Percentiles rank a stretch among this genome's conserved stretches.
phyloP scores from a whole-genome alignment of 2,888 invertebrate genomes.

The Cordilura impudica region DNA sequence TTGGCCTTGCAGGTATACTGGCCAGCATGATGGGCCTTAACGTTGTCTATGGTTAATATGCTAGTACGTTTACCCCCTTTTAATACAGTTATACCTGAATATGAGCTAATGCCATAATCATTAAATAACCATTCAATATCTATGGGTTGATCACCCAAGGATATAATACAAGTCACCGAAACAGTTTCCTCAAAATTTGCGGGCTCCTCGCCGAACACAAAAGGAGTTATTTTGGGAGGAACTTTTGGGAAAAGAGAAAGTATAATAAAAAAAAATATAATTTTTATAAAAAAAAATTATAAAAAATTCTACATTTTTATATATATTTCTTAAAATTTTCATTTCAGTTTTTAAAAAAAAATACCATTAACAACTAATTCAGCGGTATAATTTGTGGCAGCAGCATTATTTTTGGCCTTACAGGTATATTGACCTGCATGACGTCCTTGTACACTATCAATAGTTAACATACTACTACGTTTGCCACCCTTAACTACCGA shows the following conservation, averaged over 20 bases:
- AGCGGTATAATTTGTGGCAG: constrained; percentile 83
- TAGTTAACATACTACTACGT: constrained; percentile 81
- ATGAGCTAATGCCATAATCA: constrained; percentile 72
- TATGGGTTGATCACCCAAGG: constrained; percentile 84
- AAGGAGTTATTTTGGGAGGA: constrained; percentile 87
- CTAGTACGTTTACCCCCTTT: constrained; percentile 81
- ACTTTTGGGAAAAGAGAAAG: constrained; percentile 78
- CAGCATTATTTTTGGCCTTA: constrained; percentile 85
- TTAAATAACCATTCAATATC: constrained; percentile 83
- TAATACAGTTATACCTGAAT: constrained; percentile 72
- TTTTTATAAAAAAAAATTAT: neutral
- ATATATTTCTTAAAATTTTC: neutral
- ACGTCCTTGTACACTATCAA: constrained; percentile 81
- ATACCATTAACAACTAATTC: constrained; percentile 84
- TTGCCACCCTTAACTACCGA: constrained; percentile 78
- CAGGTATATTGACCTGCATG: constrained; percentile 88
- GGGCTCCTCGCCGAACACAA: constrained; percentile 86
- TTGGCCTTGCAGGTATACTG: constrained; percentile 86
- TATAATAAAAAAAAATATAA: neutral
- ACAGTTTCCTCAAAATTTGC: constrained; percentile 85
- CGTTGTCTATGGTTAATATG: constrained; percentile 82
- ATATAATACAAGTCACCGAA: constrained; percentile 84
- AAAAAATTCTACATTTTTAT: neutral
- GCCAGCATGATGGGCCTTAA: constrained; percentile 83
- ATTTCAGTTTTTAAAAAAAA: no score